Conservation (phyloP, 2,113 vertebrate genomes). For the Coturnix japonica region DNA sequence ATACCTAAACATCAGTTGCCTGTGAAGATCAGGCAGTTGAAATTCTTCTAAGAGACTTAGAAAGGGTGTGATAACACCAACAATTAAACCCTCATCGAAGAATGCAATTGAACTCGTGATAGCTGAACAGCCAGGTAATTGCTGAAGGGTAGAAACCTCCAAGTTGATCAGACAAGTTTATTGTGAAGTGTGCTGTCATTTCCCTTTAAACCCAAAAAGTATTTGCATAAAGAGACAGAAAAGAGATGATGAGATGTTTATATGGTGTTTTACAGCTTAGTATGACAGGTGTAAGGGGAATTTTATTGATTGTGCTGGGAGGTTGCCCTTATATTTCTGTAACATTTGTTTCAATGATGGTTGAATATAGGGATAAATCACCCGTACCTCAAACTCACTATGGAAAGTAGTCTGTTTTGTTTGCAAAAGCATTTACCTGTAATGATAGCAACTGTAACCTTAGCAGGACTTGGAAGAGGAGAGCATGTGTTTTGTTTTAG, state of each 20-base stretch:
- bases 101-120: not conserved
- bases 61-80: not conserved
- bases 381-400: not conserved
- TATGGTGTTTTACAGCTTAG: not conserved
- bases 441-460: not conserved
- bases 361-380: not conserved
- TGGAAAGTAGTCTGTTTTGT: not conserved
- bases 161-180: not conserved
- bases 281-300: not conserved
- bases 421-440: not conserved
- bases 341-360: not conserved
- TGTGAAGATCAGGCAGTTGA: not conserved
- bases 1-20: rapidly evolving
- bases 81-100: not conserved
- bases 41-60: not conserved
- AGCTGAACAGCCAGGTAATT: not conserved
- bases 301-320: not conserved
- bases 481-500: not conserved
- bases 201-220: not conserved
- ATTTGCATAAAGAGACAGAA: not conserved
- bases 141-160: not conserved
- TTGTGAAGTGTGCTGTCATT: not conserved
- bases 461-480: not conserved
- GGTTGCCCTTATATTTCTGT: not conserved
- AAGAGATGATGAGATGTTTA: not conserved